Evolutionary conservation across 2,113 vertebrate genomes (phyloP), one percentile per base, ranked within the genome.

Genomic region (Puntigrus tetrazona): DNA sequence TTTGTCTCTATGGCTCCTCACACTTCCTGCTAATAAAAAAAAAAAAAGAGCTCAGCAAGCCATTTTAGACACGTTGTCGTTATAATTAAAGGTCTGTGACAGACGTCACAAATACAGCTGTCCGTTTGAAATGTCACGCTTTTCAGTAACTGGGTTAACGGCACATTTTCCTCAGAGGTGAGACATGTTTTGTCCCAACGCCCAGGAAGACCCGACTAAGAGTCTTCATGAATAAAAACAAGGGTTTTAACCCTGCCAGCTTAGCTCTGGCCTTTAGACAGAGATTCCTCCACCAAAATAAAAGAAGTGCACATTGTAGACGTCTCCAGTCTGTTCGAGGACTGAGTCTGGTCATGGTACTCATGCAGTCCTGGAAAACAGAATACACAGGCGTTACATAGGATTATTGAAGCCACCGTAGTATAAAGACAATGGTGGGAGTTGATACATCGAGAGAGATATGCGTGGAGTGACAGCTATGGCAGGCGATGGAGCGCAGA

Each of bases 331-430:
- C 84, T 74, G 36, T 36, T 86, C 61, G 86, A 91, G 92, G 73
- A 84, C 82, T 72, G 52, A 87, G 91, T 92, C 92, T 92, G 92
- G 90, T 91, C 90, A 89, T 89, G 90, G 92, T 92, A 93, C 88
- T 91, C 79, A 92, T 92, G 85, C 83, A 84, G 86, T 50, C 70
- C 86, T 85, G 61, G 88, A 92, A 84, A 92, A 91, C 91, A 91
- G 87, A 93, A 93, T 87, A 91, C 57, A 88, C 90, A 90, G 89
- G 91, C 90, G 78, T 93, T 94, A 93, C 91, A 92, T 81, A 87
- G 93, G 94, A 95, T 95, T 95, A 95, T 90, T 91, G 90, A 88
- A 88, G 90, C 87, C 88, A 92, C 90, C 88, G 86, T 84, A 81
- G 86, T 84, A 81, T 57, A 84, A 86, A 89, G 82, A 95, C 94